Base-by-base conservation (phyloP, 1,140 invertebrate species). In the Acromyrmex echinatior region DNA sequence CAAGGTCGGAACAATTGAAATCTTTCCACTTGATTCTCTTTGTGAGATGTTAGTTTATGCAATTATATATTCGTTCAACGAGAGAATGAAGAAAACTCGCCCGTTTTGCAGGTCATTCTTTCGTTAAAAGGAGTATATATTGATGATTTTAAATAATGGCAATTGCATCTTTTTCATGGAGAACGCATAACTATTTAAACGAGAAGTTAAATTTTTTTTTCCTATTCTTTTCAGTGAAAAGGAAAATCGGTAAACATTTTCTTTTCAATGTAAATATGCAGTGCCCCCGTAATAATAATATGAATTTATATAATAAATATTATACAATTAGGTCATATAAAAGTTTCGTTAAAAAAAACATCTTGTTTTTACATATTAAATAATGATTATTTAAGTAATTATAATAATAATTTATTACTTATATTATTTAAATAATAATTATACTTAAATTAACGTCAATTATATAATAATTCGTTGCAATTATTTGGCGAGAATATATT, bases 1-100 rank as follows among this genome's bases (percentile, higher is more conserved):
- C 21, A 88, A 88, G 85, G 78, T 87, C 65, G 25, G 82, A 73
- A 68, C 18, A 73, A 53, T 62, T 3, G 18, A 49, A 28, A 28
- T 12, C 14, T 3, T 70, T 62, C 53, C 7, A 7, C 25, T 49
- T 28, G 14, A 28, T 28, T 63, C 25, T 14, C 5, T 6, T 16
- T 28, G 60, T 79, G 18, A 45, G 39, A 45, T 1, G 1, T 12
- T n/a, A 31, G n/a, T 21, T 39, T 70, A 39, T 10, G 35, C 2
- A 7, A 6, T 71, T 68, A 5, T 31, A 31, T 28, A 25, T 2
- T 28, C 28, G 2, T 28, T 28, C 28, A 28, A 28, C 28, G 28
- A 28, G 2, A 28, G 28, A 28, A 28, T 28, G 28, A 28, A 1
- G 28, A 28, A 28, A 28, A 28, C 28, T 28, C 28, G 28, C 0